Percentiles rank a stretch among this genome's conserved stretches.
Evolutionary conservation across 2,888 invertebrate species (phyloP).

Genomic region (Stenurella melanura): DNA sequence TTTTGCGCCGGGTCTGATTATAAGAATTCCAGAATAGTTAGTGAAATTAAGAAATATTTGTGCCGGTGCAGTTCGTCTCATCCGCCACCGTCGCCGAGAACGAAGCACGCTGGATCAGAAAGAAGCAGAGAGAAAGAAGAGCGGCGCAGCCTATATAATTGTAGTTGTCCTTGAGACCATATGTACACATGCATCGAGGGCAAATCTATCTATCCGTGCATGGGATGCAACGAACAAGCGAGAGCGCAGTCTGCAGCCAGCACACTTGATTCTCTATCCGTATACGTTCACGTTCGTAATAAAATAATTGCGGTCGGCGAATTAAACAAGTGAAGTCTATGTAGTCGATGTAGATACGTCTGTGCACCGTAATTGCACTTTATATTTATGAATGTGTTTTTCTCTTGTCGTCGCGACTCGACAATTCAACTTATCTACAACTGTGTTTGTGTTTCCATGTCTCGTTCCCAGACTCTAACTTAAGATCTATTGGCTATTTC

Average conservation of each 20-base stretch:
- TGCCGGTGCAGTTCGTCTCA: constrained; percentile 40
- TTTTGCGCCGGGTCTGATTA: too few species aligned
- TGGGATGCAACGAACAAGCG: constrained; percentile 49
- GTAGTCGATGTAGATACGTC: constrained; percentile 40
- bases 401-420: constrained; percentile 32
- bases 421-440: constrained; percentile 24
- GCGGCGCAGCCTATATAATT: constrained; percentile 64
- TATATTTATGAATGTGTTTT: constrained; percentile 52
- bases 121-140: constrained; percentile 53
- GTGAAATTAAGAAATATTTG: not conserved
- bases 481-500: constrained; percentile 32
- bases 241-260: constrained; percentile 44
- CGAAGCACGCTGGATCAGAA: constrained; percentile 37
- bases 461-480: constrained; percentile 5
- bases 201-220: constrained; percentile 64
- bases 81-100: constrained; percentile 26
- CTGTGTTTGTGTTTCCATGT: constrained; percentile 36
- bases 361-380: constrained; percentile 44
- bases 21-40: not conserved
- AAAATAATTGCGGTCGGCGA: constrained; percentile 40
- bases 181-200: constrained; percentile 67
- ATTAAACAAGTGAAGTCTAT: constrained; percentile 51
- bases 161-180: constrained; percentile 70
- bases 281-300: constrained; percentile 40
- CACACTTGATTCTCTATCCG: constrained; percentile 38